Evolutionary conservation across 2,888 invertebrate species (phyloP).

Genomic region (Luperina testacea): DNA sequence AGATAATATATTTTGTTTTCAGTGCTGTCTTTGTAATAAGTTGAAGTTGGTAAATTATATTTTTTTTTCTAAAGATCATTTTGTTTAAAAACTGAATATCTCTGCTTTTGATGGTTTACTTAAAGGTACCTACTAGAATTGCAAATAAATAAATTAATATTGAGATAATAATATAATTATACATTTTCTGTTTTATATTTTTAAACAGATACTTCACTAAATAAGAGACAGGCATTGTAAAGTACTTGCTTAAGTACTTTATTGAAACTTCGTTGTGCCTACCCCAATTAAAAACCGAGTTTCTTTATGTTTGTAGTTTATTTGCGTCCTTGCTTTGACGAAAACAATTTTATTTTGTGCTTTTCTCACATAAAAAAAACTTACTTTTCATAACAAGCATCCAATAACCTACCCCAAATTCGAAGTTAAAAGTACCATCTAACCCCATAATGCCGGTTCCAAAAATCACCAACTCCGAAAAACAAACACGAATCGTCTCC

Average conservation of each 20-base stretch:
- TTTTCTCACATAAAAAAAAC: not conserved
- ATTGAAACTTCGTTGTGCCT: not conserved
- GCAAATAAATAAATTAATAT: not conserved
- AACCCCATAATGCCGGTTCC: conserved; percentile 12
- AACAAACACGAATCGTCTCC: conserved; percentile 37
- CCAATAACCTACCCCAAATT: not conserved
- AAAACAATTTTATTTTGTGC: too few relatives aligned
- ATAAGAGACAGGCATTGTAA: too few relatives aligned
- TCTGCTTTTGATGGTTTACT: not conserved
- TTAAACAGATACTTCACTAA: too few relatives aligned
- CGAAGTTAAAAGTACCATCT: not conserved
- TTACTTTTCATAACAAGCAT: not conserved
- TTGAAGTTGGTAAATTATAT: not conserved
- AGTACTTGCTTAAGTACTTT: not conserved
- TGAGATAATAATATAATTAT: not conserved
- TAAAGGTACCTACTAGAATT: not conserved
- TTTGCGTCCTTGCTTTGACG: not conserved
- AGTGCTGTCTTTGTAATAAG: not conserved
- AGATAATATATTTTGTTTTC: not conserved
- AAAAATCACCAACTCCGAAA: conserved; percentile 40
- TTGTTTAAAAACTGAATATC: not conserved
- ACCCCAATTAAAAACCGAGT: not conserved
- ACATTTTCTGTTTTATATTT: not conserved
- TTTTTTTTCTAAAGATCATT: fast-evolving
- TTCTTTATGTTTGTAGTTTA: not conserved